Base-by-base conservation (phyloP, 2,888 invertebrate species). In the Eugnorisma glareosa region DNA sequence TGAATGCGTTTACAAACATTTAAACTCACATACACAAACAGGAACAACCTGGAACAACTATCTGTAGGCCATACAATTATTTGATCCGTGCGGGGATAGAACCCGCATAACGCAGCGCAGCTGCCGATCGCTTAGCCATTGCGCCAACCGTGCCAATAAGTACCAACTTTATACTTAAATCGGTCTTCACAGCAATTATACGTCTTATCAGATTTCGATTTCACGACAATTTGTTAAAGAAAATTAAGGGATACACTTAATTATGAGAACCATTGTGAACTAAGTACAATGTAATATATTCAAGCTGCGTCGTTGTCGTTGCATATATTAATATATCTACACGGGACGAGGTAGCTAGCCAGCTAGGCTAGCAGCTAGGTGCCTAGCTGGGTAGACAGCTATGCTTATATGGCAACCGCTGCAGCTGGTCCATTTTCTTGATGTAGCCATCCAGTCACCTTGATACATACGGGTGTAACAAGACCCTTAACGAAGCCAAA, bases 131-230 rank as follows among this genome's bases (percentile, higher is more conserved):
- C 45, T 45, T 18, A 45, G 45, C 6, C 45, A 45, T 21, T 45
- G 45, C 48, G 21, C 48, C 21, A 48, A 21, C 40, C 7, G 48
- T 21, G 45, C 45, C 6, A 45, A 45, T 45, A 45, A 48, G 7
- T 21, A 48, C 54, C n/a, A 51, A 51, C 3, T 51, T n/a, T 11
- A 51, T 3, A 51, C 11, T 51, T 2, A 51, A 51, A 51, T 51
- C n/a, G n/a, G n/a, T n/a, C 24, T 10, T 51, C 24, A 10, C 31
- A 6, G 0, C 11, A 35, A 35, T 35, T 24, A 37, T 13, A 59
- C 28, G n/a, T 35, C 4, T 67, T 67, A 67, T 79, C 66, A 24
- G 66, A 69, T 64, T 81, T 57, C 18, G 18, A 81, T 71, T 81
- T 71, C 43, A 81, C 67, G 67, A 31, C 43, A 54, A 70, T 67